Evolutionary conservation across 2,888 invertebrate species (phyloP).

Genomic region (Platycheirus rosarum): DNA sequence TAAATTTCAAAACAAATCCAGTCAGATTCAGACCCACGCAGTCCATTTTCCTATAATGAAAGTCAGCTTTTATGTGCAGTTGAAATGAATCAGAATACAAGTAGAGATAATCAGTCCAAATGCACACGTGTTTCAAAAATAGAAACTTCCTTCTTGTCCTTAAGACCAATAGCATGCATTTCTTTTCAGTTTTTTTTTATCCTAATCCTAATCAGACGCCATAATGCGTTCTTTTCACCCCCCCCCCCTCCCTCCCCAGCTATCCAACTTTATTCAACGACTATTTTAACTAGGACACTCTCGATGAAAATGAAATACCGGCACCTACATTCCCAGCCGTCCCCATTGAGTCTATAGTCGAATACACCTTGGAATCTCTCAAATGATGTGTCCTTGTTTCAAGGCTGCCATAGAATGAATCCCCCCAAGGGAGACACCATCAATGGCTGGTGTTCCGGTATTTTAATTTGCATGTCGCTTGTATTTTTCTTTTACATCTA

Average conservation of each 20-base stretch:
- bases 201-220: neutral
- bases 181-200: conserved; percentile 16
- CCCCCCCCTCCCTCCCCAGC: conserved; percentile 4
- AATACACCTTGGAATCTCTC: conserved; percentile 22
- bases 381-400: conserved; percentile 30
- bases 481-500: conserved; percentile 54
- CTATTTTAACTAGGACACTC: conserved; percentile 24
- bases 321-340: conserved; percentile 13
- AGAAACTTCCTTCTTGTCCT: neutral
- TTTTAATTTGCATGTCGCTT: conserved; percentile 67
- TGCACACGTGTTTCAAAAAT: neutral
- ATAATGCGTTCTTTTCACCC: neutral
- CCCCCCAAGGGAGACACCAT: conserved; percentile 4
- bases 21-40: too few relatives aligned
- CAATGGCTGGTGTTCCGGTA: conserved; percentile 56
- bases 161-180: neutral
- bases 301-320: conserved; percentile 22
- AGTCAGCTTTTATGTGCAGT: too few relatives aligned
- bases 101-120: conserved; percentile 8
- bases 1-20: too few relatives aligned
- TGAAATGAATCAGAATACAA: too few relatives aligned
- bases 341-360: neutral
- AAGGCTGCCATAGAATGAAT: conserved; percentile 22
- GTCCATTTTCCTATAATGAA: too few relatives aligned
- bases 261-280: too few relatives aligned